Evolutionary conservation across 2,797 vertebrate species (phyloP).

Genomic region (Gymnothorax reevesii): DNA sequence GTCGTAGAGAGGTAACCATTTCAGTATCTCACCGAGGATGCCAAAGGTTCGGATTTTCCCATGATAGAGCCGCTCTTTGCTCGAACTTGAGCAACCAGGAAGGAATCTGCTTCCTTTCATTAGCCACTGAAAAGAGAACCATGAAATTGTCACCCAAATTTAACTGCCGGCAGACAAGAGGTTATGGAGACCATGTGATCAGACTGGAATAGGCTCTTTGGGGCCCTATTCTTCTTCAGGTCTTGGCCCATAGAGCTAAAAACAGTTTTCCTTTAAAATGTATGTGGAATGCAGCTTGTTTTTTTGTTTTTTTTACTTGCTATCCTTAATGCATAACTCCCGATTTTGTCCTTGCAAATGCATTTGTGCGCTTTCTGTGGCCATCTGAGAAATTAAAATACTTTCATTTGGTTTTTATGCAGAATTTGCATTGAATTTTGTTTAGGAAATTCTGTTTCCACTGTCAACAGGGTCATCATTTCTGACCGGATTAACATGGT

Average conservation of each 20-base stretch:
- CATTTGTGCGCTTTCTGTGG: neutral
- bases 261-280: constrained; percentile 54
- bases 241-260: constrained; percentile 61
- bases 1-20: constrained; percentile 61
- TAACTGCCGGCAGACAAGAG: constrained; percentile 73
- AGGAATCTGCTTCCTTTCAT: constrained; percentile 78
- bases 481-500: neutral
- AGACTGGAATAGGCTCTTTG: constrained; percentile 43
- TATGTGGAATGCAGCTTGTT: constrained; percentile 61
- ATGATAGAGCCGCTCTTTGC: constrained; percentile 53
- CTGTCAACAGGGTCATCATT: constrained; percentile 34
- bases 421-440: neutral
- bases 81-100: constrained; percentile 76
- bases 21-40: constrained; percentile 63
- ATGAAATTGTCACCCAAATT: constrained; percentile 79
- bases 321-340: constrained; percentile 38
- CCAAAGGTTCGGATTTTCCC: constrained; percentile 81
- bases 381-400: constrained; percentile 1
- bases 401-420: neutral
- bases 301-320: constrained; percentile 43
- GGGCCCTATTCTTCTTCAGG: constrained; percentile 42
- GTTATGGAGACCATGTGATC: constrained; percentile 33
- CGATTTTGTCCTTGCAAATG: constrained; percentile 42
- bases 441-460: constrained; percentile 30
- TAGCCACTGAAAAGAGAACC: constrained; percentile 73